Base-by-base conservation (phyloP, 2,113 vertebrate species). In the Sinosuthora webbiana region DNA sequence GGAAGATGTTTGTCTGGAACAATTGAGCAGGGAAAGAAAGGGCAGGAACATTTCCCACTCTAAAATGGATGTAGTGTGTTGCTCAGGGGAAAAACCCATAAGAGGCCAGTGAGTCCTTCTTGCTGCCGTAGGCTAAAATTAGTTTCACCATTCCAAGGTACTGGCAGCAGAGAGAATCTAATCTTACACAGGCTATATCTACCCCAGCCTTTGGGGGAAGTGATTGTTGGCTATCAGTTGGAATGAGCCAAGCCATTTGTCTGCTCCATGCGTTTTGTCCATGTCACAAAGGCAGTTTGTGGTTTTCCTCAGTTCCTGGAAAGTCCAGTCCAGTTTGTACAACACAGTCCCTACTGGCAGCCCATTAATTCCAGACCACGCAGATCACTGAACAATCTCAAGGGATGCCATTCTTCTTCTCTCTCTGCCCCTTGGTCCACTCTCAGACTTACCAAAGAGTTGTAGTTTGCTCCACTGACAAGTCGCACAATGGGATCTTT, bases 311-410 rank as follows among this genome's bases (percentile, higher is more conserved):
- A 4, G 73, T 94, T 95, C 94, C 77, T 89, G 77, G 93, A 87
- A 95, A 78, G 92, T 95, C 79, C 92, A 87, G 83, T 92, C 60
- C 83, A 76, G 56, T 68, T 89, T 83, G 88, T 90, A 92, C 79
- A 55, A 55, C 3, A 0, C n/a, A 57, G 56, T 85, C 56, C 47
- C 60, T 74, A 13, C 85, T 94, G 94, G 82, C 78, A 95, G 59
- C 50, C 64, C 1, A 0, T 76, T 62, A 65, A 44, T 57, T 88
- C 47, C 56, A 56, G 63, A 60, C 24, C 73, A 68, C 1, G 18
- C 59, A 44, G 75, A 94, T 67, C 0, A 0, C 79, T 71, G 82
- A 64, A 74, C 35, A 1, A 11, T 89, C 88, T 93, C 4, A 0
- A 80, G 76, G 90, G 83, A 90, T 80, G 44, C 19, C 6, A 2